Evolutionary conservation across 2,797 vertebrate species (phyloP).

Genomic region (Sorex maritimensis): DNA sequence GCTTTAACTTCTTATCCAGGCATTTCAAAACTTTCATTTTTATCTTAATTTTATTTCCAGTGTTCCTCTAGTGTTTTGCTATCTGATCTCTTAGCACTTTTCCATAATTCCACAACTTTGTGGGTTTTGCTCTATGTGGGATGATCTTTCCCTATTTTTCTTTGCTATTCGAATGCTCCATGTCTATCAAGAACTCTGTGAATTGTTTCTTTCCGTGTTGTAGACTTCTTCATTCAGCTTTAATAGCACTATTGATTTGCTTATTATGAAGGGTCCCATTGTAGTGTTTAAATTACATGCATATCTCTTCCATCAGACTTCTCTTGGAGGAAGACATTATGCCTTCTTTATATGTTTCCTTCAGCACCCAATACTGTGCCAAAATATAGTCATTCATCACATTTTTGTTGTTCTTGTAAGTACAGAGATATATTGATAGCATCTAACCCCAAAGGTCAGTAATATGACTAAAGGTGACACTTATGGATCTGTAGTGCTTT

Average conservation of each 20-base stretch:
- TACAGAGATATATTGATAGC: neutral
- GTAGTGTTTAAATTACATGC: slow-evolving; percentile 38
- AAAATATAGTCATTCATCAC: slow-evolving; percentile 29
- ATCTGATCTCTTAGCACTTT: neutral
- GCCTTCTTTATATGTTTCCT: slow-evolving; percentile 13
- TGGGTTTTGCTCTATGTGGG: neutral
- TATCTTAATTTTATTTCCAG: neutral
- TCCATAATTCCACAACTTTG: neutral
- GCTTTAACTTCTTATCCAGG: neutral
- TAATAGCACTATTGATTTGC: neutral
- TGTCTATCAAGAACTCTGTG: neutral
- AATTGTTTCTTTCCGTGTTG: slow-evolving; percentile 58
- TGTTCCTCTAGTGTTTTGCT: neutral
- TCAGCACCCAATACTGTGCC: slow-evolving; percentile 9
- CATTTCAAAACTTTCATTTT: neutral
- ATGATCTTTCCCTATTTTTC: neutral
- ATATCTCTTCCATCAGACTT: neutral
- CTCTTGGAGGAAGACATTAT: neutral
- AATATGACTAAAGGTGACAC: neutral
- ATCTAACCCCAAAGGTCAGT: slow-evolving; percentile 27
- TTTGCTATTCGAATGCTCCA: neutral
- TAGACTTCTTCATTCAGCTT: slow-evolving; percentile 27
- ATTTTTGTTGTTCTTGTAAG: neutral
- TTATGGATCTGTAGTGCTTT: neutral
- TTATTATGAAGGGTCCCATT: neutral